These are phyloP conservation scores for Pollimyrus isidori DNA, from an alignment of 2,113 vertebrate species.

Conservation along the genomic window DNA sequence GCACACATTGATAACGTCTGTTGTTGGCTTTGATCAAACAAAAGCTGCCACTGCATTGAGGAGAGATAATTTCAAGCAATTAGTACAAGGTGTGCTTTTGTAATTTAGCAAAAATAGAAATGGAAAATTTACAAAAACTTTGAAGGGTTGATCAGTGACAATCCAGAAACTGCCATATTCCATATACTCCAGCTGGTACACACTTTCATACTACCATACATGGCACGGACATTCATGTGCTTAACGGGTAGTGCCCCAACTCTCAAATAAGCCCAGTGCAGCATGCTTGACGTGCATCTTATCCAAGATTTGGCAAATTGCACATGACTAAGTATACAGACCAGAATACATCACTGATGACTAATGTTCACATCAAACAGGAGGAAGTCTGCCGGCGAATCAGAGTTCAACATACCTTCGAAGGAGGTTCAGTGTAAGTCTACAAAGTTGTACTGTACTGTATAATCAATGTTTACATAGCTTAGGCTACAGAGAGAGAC, in stretches of 20 bases:
- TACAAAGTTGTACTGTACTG: background rate
- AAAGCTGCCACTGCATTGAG: background rate
- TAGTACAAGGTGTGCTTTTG: background rate
- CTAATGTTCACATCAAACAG: background rate
- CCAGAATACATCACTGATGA: background rate
- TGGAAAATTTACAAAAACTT: background rate
- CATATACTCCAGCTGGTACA: background rate
- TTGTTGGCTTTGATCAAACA: background rate
- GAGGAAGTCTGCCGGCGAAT: background rate
- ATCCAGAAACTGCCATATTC: background rate
- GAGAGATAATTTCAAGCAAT: background rate
- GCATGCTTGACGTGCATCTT: background rate
- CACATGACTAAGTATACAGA: background rate
- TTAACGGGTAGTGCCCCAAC: background rate
- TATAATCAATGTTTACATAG: background rate
- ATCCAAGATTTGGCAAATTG: background rate
- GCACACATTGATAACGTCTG: background rate
- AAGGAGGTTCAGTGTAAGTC: background rate
- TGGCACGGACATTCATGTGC: background rate
- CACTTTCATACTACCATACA: background rate
- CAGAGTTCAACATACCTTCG: background rate
- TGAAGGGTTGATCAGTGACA: background rate
- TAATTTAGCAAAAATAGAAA: background rate
- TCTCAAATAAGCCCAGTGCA: background rate
- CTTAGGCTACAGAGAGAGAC: background rate